These are phyloP conservation scores for Drosophila subsilvestris DNA, from an alignment of 2,888 invertebrate genomes.

Conservation along the genomic window DNA sequence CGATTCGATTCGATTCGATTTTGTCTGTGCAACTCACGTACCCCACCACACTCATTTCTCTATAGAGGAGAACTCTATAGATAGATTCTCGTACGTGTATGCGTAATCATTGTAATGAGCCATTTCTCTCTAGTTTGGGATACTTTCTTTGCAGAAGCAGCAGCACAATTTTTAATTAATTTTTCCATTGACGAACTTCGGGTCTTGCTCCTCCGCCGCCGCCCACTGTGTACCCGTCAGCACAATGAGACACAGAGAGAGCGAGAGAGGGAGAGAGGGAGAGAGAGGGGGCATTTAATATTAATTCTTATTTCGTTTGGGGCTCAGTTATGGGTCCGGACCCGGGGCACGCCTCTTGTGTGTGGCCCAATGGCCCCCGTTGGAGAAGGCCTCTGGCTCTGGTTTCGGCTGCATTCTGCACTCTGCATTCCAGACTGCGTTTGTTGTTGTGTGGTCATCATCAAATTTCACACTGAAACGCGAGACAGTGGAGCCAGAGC, in stretches of 20 bases:
- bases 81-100: constrained; percentile 42
- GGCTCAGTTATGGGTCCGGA: constrained; percentile 36
- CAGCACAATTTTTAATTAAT: constrained; percentile 63
- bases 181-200: constrained; percentile 55
- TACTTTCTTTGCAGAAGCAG: constrained; percentile 49
- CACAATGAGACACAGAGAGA: neutral
- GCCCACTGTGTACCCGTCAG: constrained; percentile 7
- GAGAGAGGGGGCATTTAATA: constrained; percentile 25
- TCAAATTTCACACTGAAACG: constrained; percentile 48
- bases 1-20: constrained; percentile 12
- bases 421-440: constrained; percentile 24
- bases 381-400: constrained; percentile 11
- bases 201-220: neutral
- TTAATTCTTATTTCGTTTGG: constrained; percentile 30
- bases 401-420: constrained; percentile 37
- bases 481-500: constrained; percentile 36
- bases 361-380: constrained; percentile 45
- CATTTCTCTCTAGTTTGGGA: constrained; percentile 60
- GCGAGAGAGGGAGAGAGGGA: constrained; percentile 6
- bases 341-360: constrained; percentile 57
- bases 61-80: neutral
- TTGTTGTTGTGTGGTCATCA: constrained; percentile 58
- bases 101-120: constrained; percentile 58
- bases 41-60: constrained; percentile 34
- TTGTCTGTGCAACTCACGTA: constrained; percentile 58